phyloP scores from a whole-genome alignment of 1,140 invertebrate genomes.

The honey bee (Apis mellifera) region Amel_HAv3.1 CM009932.2:5379501-5380000 shows the following conservation, averaged over 20 bases:
- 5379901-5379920: neutral
- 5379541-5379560: neutral
- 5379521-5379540: slow-evolving; percentile 84
- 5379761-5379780: slow-evolving; percentile 6
- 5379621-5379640: neutral
- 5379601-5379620: neutral
- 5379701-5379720: neutral
- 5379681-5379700: neutral
- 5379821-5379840: neutral
- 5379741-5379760: neutral
- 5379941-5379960: neutral
- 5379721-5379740: neutral
- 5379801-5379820: neutral
- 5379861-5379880: neutral
- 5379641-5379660: neutral
- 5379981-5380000: slow-evolving; percentile 6
- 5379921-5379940: neutral
- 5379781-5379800: neutral
- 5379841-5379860: neutral
- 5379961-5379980: neutral
- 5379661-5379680: neutral
- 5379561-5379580: neutral
- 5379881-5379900: neutral
- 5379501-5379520: slow-evolving; percentile 93
- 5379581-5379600: neutral